phyloP scores from a whole-genome alignment of 2,113 vertebrate genomes.

The Plecotus auritus region DNA sequence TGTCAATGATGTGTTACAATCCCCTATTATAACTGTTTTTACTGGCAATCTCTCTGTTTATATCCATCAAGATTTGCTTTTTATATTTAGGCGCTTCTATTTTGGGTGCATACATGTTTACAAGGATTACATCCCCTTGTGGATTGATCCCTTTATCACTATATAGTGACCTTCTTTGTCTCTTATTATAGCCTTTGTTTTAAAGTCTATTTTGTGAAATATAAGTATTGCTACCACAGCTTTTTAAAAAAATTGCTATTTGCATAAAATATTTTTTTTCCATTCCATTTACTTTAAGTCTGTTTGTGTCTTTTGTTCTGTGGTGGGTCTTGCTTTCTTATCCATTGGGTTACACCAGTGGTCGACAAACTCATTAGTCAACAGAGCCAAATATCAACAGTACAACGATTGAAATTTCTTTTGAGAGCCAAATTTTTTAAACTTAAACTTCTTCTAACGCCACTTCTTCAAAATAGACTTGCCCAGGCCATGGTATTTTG shows the following conservation, averaged over 20 bases:
- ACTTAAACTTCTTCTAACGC: no score
- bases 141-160: not conserved
- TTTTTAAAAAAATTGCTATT: not conserved
- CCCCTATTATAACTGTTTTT: not conserved
- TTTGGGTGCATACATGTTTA: not conserved
- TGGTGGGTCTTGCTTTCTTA: not conserved
- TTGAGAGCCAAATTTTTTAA: no score
- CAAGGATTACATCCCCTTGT: not conserved
- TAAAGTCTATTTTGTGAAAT: not conserved
- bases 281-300: not conserved
- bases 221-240: not conserved
- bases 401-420: no score
- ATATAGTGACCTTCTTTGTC: not conserved
- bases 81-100: not conserved
- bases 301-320: not conserved
- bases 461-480: no score
- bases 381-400: no score
- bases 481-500: no score
- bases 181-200: not conserved
- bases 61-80: not conserved
- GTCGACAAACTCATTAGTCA: no score
- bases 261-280: not conserved
- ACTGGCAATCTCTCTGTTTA: not conserved
- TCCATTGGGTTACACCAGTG: not conserved
- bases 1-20: not conserved